phyloP scores from a whole-genome alignment of 2,888 invertebrate genomes.

The Himalopsyche kuldschensis region DNA sequence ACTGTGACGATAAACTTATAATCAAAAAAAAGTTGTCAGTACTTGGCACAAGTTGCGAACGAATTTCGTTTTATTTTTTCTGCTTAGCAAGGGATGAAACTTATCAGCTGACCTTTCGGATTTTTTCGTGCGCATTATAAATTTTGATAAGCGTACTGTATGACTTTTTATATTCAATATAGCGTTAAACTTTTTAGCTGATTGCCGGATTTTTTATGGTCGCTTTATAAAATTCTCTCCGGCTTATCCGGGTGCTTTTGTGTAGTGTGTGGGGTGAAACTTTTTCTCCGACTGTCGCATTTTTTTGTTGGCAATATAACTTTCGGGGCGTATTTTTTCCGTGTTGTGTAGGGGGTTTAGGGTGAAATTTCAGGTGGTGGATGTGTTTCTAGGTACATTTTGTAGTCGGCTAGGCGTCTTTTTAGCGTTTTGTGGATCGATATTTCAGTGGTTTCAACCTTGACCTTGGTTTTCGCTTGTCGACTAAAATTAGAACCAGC shows the following conservation, averaged over 20 bases:
- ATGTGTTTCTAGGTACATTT: not conserved
- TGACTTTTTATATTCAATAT: not conserved
- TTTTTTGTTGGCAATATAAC: not conserved
- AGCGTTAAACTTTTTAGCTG: not conserved
- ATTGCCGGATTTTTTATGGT: not conserved
- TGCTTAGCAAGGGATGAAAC: not conserved
- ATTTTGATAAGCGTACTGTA: not conserved
- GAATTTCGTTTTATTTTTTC: not conserved
- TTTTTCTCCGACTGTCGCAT: not conserved
- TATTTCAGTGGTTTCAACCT: constrained; percentile 33
- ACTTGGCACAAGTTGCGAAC: not conserved
- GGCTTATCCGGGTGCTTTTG: not conserved
- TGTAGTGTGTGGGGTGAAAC: not conserved
- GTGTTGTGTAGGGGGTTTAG: not conserved
- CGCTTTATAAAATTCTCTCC: not conserved
- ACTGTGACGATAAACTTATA: not conserved
- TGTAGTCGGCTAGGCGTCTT: constrained; percentile 2
- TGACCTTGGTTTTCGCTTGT: constrained; percentile 31
- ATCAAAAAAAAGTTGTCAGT: not conserved
- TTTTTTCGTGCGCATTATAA: not conserved
- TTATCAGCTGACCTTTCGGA: not conserved
- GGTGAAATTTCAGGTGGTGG: not conserved
- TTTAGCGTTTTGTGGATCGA: constrained; percentile 32
- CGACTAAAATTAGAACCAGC: constrained; percentile 29
- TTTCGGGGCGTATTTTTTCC: not conserved